These are phyloP conservation scores for Drosophila histrio DNA, from an alignment of 2,888 invertebrate genomes.

Conservation along the genomic window DNA sequence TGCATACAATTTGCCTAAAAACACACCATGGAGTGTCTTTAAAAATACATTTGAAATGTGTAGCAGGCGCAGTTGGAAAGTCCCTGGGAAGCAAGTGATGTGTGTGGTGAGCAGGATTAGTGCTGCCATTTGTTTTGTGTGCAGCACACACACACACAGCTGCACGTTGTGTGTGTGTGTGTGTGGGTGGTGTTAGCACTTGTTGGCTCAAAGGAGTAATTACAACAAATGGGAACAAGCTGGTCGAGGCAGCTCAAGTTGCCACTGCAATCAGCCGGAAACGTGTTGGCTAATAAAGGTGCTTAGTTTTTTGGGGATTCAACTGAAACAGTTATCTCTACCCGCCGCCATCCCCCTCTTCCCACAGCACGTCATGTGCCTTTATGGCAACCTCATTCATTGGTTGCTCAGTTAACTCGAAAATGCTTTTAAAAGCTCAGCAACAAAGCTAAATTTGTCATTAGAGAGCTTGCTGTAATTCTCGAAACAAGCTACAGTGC, in stretches of 20 bases:
- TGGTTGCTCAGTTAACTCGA: slow-evolving; percentile 44
- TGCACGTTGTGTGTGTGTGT: slow-evolving; percentile 1
- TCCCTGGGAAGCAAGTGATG: slow-evolving; percentile 4
- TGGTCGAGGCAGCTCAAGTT: slow-evolving; percentile 11
- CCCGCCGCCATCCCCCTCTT: rapidly evolving
- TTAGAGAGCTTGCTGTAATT: slow-evolving; percentile 31
- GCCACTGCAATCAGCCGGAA: slow-evolving; percentile 66
- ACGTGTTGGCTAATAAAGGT: slow-evolving; percentile 65
- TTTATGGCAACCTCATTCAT: not conserved
- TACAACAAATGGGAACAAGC: slow-evolving; percentile 68
- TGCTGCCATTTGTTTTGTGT: slow-evolving; percentile 33
- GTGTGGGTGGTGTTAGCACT: slow-evolving; percentile 58
- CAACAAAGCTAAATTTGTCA: slow-evolving; percentile 38
- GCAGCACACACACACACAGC: not conserved
- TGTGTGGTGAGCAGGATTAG: slow-evolving; percentile 44
- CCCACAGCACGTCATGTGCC: too few relatives aligned
- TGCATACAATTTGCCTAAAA: slow-evolving; percentile 79
- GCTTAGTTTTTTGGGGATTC: slow-evolving; percentile 45
- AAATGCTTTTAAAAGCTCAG: slow-evolving; percentile 69
- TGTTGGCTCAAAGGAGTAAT: slow-evolving; percentile 79
- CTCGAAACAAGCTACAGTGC: slow-evolving; percentile 20
- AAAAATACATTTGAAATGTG: slow-evolving; percentile 74
- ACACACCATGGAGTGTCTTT: slow-evolving; percentile 76
- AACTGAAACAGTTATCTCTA: not conserved
- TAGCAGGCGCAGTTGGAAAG: slow-evolving; percentile 16